phyloP scores from a whole-genome alignment of 35 echinoderm and acorn worm species.

The Diadema setosum region DNA sequence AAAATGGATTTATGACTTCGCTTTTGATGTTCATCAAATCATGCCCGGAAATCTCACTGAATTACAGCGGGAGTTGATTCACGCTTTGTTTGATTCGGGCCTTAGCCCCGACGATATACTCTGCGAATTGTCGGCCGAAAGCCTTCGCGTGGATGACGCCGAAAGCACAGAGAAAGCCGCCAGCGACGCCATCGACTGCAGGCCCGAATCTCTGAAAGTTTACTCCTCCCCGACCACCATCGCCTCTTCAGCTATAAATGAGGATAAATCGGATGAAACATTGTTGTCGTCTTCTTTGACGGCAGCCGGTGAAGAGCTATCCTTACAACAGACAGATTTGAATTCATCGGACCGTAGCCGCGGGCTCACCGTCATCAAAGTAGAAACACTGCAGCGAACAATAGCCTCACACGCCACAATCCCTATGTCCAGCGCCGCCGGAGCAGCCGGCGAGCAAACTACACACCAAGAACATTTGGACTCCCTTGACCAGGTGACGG shows the following conservation, averaged over 20 bases:
- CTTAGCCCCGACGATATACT: slow-evolving; percentile 55
- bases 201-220: background rate
- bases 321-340: slow-evolving; percentile 18
- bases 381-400: background rate
- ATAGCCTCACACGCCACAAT: background rate
- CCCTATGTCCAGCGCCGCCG: background rate
- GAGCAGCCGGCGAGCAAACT: background rate
- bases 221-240: background rate
- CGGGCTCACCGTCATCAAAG: background rate
- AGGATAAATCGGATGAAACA: background rate
- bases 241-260: background rate
- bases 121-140: slow-evolving; percentile 38
- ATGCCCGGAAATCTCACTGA: slow-evolving; percentile 81
- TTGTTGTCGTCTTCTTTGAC: slow-evolving; percentile 22
- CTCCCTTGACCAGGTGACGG: slow-evolving; percentile 17
- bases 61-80: slow-evolving; percentile 64
- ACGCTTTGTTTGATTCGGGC: slow-evolving; percentile 72
- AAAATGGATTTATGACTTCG: background rate
- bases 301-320: background rate
- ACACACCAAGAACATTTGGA: background rate
- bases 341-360: slow-evolving; percentile 6
- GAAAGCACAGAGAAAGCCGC: background rate
- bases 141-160: background rate
- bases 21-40: background rate
- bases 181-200: background rate